Conservation (phyloP, 2,113 vertebrate species). For the Dryoscopus gambensis region DNA sequence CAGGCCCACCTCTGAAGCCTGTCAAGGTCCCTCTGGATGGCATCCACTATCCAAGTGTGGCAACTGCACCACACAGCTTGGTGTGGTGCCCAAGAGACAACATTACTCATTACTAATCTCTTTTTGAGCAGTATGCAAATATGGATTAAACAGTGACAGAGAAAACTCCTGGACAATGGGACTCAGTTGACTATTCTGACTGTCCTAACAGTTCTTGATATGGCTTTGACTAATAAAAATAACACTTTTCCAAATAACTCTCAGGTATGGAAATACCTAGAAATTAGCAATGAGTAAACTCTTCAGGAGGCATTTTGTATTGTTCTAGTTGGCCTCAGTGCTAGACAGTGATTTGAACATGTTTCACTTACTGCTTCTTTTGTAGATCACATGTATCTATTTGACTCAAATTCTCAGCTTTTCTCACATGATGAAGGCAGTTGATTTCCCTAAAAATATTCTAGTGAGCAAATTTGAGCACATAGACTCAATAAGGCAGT, state of each 20-base stretch:
- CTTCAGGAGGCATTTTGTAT: not conserved
- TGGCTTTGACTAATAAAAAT: not conserved
- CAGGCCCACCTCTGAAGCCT: not conserved
- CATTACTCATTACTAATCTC: not conserved
- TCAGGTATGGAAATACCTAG: not conserved
- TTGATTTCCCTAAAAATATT: not conserved
- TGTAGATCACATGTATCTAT: not conserved
- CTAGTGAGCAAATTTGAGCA: not conserved
- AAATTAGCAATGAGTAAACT: not conserved
- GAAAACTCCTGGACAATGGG: not conserved
- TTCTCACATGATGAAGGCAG: fast-evolving
- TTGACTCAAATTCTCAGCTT: not conserved
- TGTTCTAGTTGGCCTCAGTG: not conserved
- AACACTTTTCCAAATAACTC: not conserved
- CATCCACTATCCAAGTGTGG: not conserved
- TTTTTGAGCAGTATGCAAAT: not conserved
- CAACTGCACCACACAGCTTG: not conserved
- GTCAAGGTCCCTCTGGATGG: not conserved
- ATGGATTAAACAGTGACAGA: not conserved
- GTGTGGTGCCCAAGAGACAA: not conserved
- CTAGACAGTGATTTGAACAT: not conserved
- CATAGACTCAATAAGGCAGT: not conserved
- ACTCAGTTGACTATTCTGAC: not conserved
- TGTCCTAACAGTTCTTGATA: not conserved
- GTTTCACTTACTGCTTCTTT: not conserved